Evolutionary conservation across 2,113 vertebrate species (phyloP), one percentile per base, ranked within the genome.

Genomic region (Pipa parva): DNA sequence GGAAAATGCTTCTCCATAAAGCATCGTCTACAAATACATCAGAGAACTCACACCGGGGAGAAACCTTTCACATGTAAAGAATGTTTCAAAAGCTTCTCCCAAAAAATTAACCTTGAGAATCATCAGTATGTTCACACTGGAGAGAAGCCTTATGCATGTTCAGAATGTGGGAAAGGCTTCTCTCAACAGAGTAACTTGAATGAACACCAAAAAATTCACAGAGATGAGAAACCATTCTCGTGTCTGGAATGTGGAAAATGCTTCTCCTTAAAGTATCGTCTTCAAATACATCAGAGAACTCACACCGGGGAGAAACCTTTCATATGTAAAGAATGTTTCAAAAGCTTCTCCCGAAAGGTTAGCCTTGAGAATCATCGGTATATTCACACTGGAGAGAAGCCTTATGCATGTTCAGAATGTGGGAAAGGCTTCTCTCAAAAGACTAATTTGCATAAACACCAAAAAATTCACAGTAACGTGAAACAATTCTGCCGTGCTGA

Each of bases 21-120:
- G 21, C 89, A 88, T 42, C 88, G 90, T 66, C 71, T 93, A 26
- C 89, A 91, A 69, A 85, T 86, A 1, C 91, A 92, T 75, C 88
- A 82, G 50, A 87, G 82, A 50, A 89, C 79, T 27, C 88, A 90
- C 80, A 91, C 88, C 5, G 39, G 15, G 6, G 39, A 45, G 39
- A 45, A 15, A 6, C n/a, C 39, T 12, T 45, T 45, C n/a, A 7
- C n/a, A 5, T 33, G 31, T 12, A 7, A 2, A 7, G 7, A 37
- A 13, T 82, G 80, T 3, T 75, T 76, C 5, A 80, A 81, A 59
- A 42, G 65, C 26, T 80, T 80, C 9, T 71, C 17, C 26, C 63
- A 72, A 28, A 75, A 73, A 36, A 73, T 78, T 0, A 75, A 71
- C 69, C 79, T 81, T 12, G 59, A 51, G 26, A 75, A 77, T 9